Conservation (phyloP, 2,888 invertebrate species). For the Tethea ocularis region DNA sequence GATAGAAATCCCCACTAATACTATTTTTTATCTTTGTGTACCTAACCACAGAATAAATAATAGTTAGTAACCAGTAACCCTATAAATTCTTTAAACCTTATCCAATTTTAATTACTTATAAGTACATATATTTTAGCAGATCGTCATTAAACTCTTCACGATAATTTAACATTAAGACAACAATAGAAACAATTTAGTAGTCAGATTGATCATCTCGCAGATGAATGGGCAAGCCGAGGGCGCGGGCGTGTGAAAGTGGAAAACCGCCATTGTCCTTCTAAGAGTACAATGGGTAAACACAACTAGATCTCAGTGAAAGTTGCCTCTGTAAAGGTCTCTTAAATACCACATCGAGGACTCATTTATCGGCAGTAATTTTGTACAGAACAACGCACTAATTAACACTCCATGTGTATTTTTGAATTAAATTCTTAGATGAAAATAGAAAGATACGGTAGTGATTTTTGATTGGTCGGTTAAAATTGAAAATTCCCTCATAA, state of each 20-base stretch:
- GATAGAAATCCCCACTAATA: too few species aligned
- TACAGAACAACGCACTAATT: neutral
- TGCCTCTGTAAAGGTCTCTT: slow-evolving; percentile 38
- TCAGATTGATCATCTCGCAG: slow-evolving; percentile 46
- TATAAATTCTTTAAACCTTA: too few species aligned
- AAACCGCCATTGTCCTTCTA: slow-evolving; percentile 63
- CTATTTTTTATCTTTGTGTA: too few species aligned
- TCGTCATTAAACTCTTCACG: neutral
- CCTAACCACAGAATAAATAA: too few species aligned
- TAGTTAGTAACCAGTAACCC: too few species aligned
- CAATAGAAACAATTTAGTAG: slow-evolving; percentile 6
- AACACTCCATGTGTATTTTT: too few species aligned
- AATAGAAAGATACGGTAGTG: too few species aligned
- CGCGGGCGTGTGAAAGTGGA: slow-evolving; percentile 67
- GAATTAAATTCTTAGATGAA: neutral
- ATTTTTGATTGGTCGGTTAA: too few species aligned
- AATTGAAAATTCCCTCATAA: neutral
- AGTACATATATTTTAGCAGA: neutral
- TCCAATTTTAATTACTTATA: too few species aligned
- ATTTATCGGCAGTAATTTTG: neutral
- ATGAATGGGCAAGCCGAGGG: slow-evolving; percentile 37
- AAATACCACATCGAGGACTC: slow-evolving; percentile 3
- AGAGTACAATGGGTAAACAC: slow-evolving; percentile 54
- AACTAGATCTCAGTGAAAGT: slow-evolving; percentile 75
- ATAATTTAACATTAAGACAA: neutral